phyloP scores from a whole-genome alignment of 2,797 vertebrate genomes.

The Glyptemys insculpta region DNA sequence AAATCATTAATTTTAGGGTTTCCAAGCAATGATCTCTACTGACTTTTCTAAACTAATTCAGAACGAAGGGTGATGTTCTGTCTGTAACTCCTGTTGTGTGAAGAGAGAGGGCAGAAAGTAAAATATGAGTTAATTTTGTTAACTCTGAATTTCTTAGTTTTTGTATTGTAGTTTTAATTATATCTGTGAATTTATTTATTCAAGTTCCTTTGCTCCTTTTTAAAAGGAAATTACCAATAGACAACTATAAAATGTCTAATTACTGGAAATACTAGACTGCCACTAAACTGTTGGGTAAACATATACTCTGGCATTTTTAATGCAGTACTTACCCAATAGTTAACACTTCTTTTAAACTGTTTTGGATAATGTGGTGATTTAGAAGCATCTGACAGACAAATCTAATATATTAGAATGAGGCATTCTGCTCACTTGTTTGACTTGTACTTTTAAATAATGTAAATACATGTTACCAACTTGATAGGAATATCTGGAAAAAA shows the following conservation, averaged over 20 bases:
- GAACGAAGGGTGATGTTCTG: background rate
- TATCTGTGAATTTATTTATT: fast-evolving
- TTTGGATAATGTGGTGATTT: fast-evolving
- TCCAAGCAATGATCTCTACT: background rate
- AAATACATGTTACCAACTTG: background rate
- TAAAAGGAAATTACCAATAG: background rate
- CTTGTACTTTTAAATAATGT: background rate
- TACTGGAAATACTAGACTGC: background rate
- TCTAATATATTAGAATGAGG: fast-evolving
- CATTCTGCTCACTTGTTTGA: background rate
- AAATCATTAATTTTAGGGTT: fast-evolving
- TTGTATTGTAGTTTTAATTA: background rate
- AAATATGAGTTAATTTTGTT: fast-evolving
- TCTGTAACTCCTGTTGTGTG: background rate
- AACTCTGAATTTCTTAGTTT: fast-evolving
- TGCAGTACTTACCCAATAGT: fast-evolving
- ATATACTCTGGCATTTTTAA: background rate
- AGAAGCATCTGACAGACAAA: background rate
- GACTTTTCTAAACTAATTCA: background rate
- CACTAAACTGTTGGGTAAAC: background rate
- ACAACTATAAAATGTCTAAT: background rate
- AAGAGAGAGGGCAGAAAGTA: background rate
- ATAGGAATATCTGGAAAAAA: background rate
- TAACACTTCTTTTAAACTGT: background rate
- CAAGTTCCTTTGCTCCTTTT: background rate